A percentile compares a stretch with the other conserved stretches of the same genome.
Evolutionary conservation across 2,113 vertebrate genomes (phyloP).

Genomic region (Podiceps cristatus): DNA sequence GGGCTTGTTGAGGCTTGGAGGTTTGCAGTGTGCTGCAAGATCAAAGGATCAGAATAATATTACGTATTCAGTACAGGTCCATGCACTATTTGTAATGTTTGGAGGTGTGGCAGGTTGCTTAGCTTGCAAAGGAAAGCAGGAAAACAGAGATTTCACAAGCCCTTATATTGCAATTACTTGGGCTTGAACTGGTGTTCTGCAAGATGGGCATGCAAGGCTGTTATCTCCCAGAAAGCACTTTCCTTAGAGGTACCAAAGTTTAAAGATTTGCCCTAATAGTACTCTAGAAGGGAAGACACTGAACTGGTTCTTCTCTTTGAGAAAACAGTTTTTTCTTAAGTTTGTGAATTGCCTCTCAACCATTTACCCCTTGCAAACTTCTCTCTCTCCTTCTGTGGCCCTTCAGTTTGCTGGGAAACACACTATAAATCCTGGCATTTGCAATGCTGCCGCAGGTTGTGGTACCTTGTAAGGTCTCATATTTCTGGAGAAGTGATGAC

Average conservation of each 20-base stretch:
- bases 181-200: background rate
- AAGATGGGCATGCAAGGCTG: background rate
- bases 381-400: background rate
- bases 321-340: background rate
- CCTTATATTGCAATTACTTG: background rate
- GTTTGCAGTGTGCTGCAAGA: constrained; percentile 10
- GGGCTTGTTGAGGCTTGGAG: constrained; percentile 42
- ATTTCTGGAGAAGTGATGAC: background rate
- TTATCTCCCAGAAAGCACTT: background rate
- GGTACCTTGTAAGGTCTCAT: background rate
- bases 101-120: background rate
- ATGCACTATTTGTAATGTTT: background rate
- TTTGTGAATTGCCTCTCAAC: background rate
- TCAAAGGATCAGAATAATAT: constrained; percentile 29
- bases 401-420: background rate
- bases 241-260: background rate
- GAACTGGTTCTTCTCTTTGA: background rate
- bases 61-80: background rate
- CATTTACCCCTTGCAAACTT: background rate
- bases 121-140: constrained; percentile 24
- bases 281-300: background rate
- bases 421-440: background rate
- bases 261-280: background rate
- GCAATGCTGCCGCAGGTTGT: background rate
- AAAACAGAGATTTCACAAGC: constrained; percentile 23